Conservation (phyloP, 2,888 invertebrate species). For the Acronicta leporina region DNA sequence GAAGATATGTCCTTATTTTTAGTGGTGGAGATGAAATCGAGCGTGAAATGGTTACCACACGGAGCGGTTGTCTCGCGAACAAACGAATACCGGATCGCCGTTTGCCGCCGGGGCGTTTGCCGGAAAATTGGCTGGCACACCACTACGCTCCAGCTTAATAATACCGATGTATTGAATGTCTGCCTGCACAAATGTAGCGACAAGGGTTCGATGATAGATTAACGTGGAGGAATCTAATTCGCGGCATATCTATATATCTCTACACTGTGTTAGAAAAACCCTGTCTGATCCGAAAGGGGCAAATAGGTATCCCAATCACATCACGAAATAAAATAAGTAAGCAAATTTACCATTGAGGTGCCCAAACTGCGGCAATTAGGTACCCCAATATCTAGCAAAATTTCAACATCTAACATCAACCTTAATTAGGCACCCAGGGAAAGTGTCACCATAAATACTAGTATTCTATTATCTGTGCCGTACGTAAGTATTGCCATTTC, state of each 20-base stretch:
- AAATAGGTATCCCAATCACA: no score
- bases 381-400: no score
- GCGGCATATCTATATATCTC: neutral
- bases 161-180: slow-evolving; percentile 61
- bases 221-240: neutral
- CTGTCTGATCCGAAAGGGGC: no score
- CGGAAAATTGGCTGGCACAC: slow-evolving; percentile 82
- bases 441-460: no score
- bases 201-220: slow-evolving; percentile 6
- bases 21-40: slow-evolving; percentile 82
- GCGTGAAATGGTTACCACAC: slow-evolving; percentile 86
- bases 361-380: no score
- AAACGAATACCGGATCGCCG: slow-evolving; percentile 77
- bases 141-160: slow-evolving; percentile 61
- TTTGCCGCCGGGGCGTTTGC: slow-evolving; percentile 75
- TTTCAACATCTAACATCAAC: no score
- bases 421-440: no score
- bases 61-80: slow-evolving; percentile 83
- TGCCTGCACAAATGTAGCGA: slow-evolving; percentile 22
- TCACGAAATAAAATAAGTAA: no score
- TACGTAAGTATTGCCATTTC: no score
- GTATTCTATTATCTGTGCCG: no score
- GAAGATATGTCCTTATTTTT: slow-evolving; percentile 75
- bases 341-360: no score
- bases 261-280: no score